Evolutionary conservation across 1,140 invertebrate species (phyloP).

Genomic region (Oscheius sp.): DNA sequence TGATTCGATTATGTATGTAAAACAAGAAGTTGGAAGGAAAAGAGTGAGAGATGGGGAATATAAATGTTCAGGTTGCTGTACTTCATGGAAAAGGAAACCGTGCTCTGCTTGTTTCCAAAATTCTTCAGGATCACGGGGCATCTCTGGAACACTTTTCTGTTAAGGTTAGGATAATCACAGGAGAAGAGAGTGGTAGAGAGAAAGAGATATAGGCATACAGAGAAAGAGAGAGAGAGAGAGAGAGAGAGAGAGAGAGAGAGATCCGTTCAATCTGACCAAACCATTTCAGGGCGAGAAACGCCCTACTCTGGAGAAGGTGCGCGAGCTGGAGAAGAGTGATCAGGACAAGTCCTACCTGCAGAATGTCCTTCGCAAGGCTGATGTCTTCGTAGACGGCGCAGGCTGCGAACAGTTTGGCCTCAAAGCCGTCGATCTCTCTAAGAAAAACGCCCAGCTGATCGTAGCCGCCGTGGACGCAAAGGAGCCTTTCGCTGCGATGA

Average conservation of each 20-base stretch:
- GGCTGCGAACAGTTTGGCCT: background rate
- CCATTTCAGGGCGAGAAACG: background rate
- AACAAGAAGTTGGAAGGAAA: too few species aligned
- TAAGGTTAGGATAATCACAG: background rate
- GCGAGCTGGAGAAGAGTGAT: background rate
- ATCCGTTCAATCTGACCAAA: background rate
- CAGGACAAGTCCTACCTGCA: background rate
- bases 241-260: too few species aligned
- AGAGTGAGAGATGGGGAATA: too few species aligned
- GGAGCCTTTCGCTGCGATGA: background rate
- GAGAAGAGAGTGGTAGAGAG: too few species aligned
- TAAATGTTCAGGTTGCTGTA: too few species aligned
- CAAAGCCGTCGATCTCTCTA: background rate
- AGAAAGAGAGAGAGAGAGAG: too few species aligned
- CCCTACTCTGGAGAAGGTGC: background rate
- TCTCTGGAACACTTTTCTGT: background rate
- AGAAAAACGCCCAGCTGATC: slow-evolving; percentile 3
- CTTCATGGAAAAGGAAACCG: background rate
- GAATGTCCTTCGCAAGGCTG: background rate
- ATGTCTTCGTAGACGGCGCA: slow-evolving; percentile 1
- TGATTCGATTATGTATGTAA: too few species aligned
- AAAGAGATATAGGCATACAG: too few species aligned
- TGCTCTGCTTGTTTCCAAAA: background rate
- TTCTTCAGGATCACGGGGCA: slow-evolving; percentile 2
- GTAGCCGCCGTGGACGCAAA: background rate